Base-by-base conservation (phyloP, 2,888 invertebrate genomes). In the Eupithecia vulgata region DNA sequence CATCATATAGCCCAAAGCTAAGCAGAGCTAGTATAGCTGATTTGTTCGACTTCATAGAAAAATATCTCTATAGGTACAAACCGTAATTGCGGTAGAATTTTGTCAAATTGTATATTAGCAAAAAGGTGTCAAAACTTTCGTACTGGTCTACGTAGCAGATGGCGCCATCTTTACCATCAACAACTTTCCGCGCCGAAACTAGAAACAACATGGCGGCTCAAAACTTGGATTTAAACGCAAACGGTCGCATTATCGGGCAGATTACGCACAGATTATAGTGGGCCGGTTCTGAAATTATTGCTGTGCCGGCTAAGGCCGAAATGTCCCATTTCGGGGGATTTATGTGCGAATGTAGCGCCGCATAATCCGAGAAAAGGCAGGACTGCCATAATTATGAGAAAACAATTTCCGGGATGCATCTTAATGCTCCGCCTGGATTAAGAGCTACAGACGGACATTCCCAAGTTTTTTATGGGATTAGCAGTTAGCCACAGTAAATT, bases 261-360 rank as follows among this genome's bases (percentile, higher is more conserved):
- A 94, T 94, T 94, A 94, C 88, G 88, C 89, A 87, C 91, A 94
- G 94, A 94, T 94, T 94, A 94, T 92, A 92, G 91, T 91, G 90
- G 92, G 88, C 86, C 87, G 88, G 87, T 84, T 84, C 84, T 86
- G 86, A 90, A 94, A 91, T 93, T 94, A 93, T 94, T 93, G 93
- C 93, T 91, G 93, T 91, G 86, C 88, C 84, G 84, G 90, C 89
- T 92, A 91, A 93, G 91, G 90, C 92, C 90, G 82, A 88, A 90
- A 86, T 91, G 94, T 92, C 94, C 94, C 94, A 94, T 94, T 94
- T 90, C 85, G 85, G 71, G 78, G 86, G 91, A 94, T 94, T 94
- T 94, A 94, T 93, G 92, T 91, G 91, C 91, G 91, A 94, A 92
- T 91, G 91, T 92, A 91, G 89, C 89, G 86, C 88, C 87, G 85